A percentile compares a stretch with the other conserved stretches of the same genome.
Evolutionary conservation across 2,888 invertebrate genomes (phyloP).

Genomic region (Lepas anatifera): DNA sequence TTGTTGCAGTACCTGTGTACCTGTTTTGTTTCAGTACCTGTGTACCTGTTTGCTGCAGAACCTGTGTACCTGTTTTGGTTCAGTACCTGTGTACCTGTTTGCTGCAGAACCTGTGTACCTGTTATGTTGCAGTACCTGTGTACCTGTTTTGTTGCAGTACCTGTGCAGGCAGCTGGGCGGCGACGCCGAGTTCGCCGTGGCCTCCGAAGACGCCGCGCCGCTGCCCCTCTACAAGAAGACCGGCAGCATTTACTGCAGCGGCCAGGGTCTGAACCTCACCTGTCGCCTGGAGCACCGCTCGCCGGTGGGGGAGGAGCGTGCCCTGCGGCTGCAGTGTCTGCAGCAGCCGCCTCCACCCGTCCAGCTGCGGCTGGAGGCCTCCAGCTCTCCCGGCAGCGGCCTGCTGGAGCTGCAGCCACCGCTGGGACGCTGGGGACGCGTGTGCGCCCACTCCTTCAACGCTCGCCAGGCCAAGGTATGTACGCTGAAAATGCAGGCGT

Average conservation of each 20-base stretch:
- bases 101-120: no score
- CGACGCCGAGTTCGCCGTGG: neutral
- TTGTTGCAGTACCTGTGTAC: no score
- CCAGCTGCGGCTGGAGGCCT: neutral
- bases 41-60: no score
- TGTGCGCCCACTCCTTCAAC: neutral
- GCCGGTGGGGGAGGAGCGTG: neutral
- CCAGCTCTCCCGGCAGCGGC: neutral
- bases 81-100: no score
- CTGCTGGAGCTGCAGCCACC: constrained; percentile 10
- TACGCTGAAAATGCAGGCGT: no score
- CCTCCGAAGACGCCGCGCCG: neutral
- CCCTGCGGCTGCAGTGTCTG: neutral
- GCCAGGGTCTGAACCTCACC: no score
- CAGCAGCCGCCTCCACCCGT: neutral
- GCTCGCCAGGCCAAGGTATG: neutral
- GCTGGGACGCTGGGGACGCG: neutral
- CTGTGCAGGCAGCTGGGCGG: neutral
- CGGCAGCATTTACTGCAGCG: no score
- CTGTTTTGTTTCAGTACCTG: no score
- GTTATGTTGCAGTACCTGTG: no score
- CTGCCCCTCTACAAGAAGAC: no score
- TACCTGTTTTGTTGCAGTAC: no score
- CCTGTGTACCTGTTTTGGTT: no score
- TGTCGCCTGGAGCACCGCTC: neutral